Evolutionary conservation across 2,797 vertebrate species (phyloP).

Genomic region (Hyperoplus lanceolatus): DNA sequence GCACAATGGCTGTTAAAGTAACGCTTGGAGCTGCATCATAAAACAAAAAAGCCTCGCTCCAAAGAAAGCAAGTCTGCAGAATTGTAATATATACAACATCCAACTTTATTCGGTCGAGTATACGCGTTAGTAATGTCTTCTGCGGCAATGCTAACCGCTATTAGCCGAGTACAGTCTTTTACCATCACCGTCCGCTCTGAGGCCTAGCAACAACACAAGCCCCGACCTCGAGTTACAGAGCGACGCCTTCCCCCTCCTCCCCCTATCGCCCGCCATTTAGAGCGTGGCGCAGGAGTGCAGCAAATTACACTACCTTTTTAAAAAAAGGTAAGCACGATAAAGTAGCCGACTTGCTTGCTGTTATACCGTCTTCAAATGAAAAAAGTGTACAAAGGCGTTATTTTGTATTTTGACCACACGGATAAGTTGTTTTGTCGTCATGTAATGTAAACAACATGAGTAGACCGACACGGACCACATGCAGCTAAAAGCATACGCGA

Average conservation of each 20-base stretch:
- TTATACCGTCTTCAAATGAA: fast-evolving
- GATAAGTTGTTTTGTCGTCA: constrained; percentile 39
- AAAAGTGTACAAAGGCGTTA: fast-evolving
- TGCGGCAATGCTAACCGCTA: constrained; percentile 12
- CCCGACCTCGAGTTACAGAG: constrained; percentile 76
- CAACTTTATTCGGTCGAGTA: not conserved
- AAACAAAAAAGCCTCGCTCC: not conserved
- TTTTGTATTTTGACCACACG: constrained; percentile 1
- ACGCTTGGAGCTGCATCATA: not conserved
- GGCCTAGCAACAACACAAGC: constrained; percentile 77
- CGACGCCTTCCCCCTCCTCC: constrained; percentile 58
- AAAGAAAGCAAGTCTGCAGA: not conserved
- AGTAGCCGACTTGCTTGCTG: not conserved
- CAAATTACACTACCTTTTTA: constrained; percentile 17
- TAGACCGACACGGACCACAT: constrained; percentile 65
- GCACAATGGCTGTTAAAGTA: not conserved
- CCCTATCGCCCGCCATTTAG: constrained; percentile 75
- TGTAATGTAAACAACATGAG: constrained; percentile 85
- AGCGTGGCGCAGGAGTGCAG: constrained; percentile 60
- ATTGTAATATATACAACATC: not conserved
- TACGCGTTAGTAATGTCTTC: not conserved
- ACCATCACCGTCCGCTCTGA: constrained; percentile 53
- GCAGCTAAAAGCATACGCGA: constrained; percentile 46
- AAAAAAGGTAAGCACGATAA: constrained; percentile 45
- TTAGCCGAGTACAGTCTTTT: constrained; percentile 32